Percentiles rank a stretch among this genome's conserved stretches.
Conservation (phyloP, 92 coral and sea anemone genomes). For the Actinostola sp. region DNA sequence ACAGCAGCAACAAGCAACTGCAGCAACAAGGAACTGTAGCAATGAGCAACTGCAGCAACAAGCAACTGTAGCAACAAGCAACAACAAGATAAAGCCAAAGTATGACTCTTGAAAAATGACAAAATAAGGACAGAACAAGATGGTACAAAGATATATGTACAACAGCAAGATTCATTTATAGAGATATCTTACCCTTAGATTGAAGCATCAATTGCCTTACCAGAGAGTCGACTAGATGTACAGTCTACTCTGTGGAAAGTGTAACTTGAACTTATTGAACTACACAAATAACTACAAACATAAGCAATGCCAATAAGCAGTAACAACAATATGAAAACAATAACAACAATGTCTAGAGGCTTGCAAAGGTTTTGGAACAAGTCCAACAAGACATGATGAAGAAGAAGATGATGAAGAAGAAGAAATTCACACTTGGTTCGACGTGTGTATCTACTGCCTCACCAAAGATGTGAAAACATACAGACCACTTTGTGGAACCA, state of each 20-base stretch:
- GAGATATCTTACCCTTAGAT: constrained; percentile 14
- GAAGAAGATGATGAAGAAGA: constrained; percentile 47
- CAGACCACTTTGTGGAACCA: constrained; percentile 4
- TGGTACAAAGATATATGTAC: not conserved
- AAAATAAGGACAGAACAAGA: not conserved
- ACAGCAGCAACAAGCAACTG: constrained; percentile 2
- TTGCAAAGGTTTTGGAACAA: not conserved
- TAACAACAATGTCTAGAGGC: not conserved
- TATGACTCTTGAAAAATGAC: not conserved
- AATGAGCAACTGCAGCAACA: constrained; percentile 2
- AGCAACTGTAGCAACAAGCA: constrained; percentile 2
- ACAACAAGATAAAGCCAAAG: not conserved
- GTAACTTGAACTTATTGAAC: not conserved
- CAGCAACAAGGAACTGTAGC: not conserved
- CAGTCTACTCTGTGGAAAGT: not conserved
- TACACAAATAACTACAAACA: not conserved
- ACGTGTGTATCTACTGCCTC: constrained; percentile 11
- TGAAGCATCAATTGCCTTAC: constrained; percentile 17
- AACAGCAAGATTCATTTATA: not conserved
- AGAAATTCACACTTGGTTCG: constrained; percentile 23
- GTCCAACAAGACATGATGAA: not conserved
- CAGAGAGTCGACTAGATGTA: constrained; percentile 9
- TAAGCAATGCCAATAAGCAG: not conserved
- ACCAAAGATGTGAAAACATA: constrained; percentile 2
- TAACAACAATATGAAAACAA: not conserved